phyloP scores from a whole-genome alignment of 2,797 vertebrate species.

The Fundulus diaphanus region DNA sequence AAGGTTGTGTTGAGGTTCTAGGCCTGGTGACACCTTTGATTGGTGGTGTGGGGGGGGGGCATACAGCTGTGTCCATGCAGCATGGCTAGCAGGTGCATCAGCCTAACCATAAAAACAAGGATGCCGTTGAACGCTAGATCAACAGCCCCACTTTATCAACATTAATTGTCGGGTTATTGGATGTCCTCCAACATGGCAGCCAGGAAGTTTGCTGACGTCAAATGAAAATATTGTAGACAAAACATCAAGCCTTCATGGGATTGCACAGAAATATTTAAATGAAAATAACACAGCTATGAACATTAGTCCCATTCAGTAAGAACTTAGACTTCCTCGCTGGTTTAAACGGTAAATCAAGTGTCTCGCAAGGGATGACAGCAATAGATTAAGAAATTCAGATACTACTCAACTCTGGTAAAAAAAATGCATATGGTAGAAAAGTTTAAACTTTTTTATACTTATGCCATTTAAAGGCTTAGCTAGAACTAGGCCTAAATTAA shows the following conservation, averaged over 20 bases:
- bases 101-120: too few relatives aligned
- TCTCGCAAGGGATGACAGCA: background rate
- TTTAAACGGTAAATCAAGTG: background rate
- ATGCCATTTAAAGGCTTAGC: too few relatives aligned
- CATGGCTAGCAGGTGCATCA: too few relatives aligned
- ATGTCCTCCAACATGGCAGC: slow-evolving; percentile 7
- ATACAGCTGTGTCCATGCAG: too few relatives aligned
- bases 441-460: too few relatives aligned
- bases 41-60: too few relatives aligned
- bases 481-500: too few relatives aligned
- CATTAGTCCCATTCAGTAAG: background rate
- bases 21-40: too few relatives aligned
- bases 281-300: background rate
- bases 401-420: background rate
- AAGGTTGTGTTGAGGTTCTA: too few relatives aligned
- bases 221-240: background rate
- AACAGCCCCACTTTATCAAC: background rate
- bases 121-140: too few relatives aligned
- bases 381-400: background rate
- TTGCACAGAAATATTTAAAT: background rate
- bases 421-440: too few relatives aligned
- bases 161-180: background rate
- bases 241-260: background rate
- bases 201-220: background rate
- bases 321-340: background rate